Conservation (phyloP, 1,140 invertebrate genomes). For the Papilio machaon region DNA sequence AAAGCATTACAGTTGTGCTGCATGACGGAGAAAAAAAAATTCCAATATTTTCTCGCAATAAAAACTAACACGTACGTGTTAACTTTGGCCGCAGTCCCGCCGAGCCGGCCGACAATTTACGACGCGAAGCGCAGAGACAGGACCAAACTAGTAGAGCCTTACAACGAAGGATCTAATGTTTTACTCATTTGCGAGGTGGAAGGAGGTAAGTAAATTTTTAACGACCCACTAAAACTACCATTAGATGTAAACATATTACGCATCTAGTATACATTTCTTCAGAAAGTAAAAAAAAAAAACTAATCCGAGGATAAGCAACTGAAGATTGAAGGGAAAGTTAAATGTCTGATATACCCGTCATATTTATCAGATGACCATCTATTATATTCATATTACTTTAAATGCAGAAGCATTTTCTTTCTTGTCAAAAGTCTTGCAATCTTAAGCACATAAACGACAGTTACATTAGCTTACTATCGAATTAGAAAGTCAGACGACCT, state of each 20-base stretch:
- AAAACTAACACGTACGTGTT: constrained; percentile 17
- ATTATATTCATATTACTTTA: no score
- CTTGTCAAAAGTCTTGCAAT: not conserved
- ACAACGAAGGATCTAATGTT: constrained; percentile 92
- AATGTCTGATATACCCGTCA: not conserved
- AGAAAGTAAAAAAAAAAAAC: not conserved
- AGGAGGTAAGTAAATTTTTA: constrained; percentile 87
- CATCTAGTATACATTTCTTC: not conserved
- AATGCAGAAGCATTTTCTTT: not conserved
- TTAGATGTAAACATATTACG: constrained; percentile 14
- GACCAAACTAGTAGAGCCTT: constrained; percentile 91
- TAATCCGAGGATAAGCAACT: not conserved
- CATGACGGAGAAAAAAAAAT: not conserved
- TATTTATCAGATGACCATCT: not conserved
- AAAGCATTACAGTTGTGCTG: not conserved
- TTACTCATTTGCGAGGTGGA: constrained; percentile 92
- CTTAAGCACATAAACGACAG: not conserved
- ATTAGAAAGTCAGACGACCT: not conserved
- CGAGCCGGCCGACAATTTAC: constrained; percentile 92
- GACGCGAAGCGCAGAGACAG: constrained; percentile 90
- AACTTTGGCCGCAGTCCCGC: constrained; percentile 86
- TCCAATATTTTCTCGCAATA: not conserved
- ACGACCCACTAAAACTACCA: constrained; percentile 53
- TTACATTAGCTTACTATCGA: not conserved
- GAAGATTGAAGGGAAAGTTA: not conserved